Evolutionary conservation across 2,888 invertebrate genomes (phyloP), one percentile per base, ranked within the genome.

Genomic region (Thereva nobilitata): DNA sequence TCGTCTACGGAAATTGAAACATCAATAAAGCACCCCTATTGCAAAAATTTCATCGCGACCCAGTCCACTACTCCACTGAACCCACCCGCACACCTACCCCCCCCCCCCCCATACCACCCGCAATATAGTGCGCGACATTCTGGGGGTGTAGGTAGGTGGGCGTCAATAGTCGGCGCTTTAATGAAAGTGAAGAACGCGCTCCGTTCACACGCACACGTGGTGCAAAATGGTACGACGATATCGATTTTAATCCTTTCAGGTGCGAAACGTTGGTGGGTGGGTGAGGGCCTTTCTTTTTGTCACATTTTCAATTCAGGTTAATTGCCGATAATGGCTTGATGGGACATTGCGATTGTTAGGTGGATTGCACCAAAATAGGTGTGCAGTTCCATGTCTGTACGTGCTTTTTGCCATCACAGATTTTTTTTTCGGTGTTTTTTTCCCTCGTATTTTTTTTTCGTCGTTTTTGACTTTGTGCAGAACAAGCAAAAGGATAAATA

Each of bases 1-100:
- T 73, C 73, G 70, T 72, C 71, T 68, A 70, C 73, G 74, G 73
- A 74, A 74, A 74, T 73, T 74, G 73, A 71, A 73, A 73, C 74
- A 74, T 73, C 73, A 74, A 73, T 71, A 73, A 72, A 68, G 70
- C 70, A 71, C 66, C 64, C 66, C 67, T 64, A 69, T 71, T 70
- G 67, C 52, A 44, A 63, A 45, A 54, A 10, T 10, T 64, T 37
- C 45, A 66, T 57, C 59, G 66, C 64, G 61, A 47, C 40, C 50
- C 47, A 49, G n/a, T 34, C 61, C 40, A 49, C 41, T 41, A 49
- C 42, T 8, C 5, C 38, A 35, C 23, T 50, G 23, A 23, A 23
- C 23, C 23, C 23, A 23, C 23, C 23, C 23, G 23, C 1, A 23
- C 23, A 23, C 23, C 23, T 2, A 23, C 23, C 23, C 23, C 1